Evolutionary conservation across 2,888 invertebrate species (phyloP), one percentile per base, ranked within the genome.

Genomic region (Agrochola circellaris): DNA sequence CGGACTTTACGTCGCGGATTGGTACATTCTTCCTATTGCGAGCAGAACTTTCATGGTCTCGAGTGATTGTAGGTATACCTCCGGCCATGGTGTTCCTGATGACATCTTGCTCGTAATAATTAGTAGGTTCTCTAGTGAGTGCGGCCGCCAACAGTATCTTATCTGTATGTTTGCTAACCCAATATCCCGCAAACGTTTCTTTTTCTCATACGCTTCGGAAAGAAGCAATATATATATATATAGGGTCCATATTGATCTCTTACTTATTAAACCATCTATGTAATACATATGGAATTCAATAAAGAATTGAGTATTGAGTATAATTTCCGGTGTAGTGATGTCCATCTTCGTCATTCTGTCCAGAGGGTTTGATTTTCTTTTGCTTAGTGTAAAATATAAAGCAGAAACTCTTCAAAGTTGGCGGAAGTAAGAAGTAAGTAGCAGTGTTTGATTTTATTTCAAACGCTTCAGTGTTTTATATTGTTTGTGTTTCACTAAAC

Each of bases 201-300:
- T 94, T 70, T 91, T 93, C 64, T 93, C 92, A 82, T 93, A 93
- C 71, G 89, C 92, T 83, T 94, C 93, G 45, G 89, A 90, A 13
- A 94, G 89, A 79, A 93, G 92, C 73, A 89, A 91, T 65, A 93
- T n/a, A n/a, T n/a, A n/a, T n/a, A n/a, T n/a, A n/a, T n/a, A n/a
- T n/a, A n/a, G n/a, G n/a, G n/a, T n/a, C n/a, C n/a, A n/a, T n/a
- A n/a, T n/a, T n/a, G n/a, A n/a, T n/a, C n/a, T n/a, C n/a, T n/a
- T n/a, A n/a, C n/a, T n/a, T n/a, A n/a, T n/a, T n/a, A n/a, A n/a
- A n/a, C n/a, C n/a, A n/a, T n/a, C n/a, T n/a, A n/a, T n/a, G n/a
- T n/a, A n/a, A n/a, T n/a, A n/a, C n/a, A n/a, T n/a, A n/a, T n/a
- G n/a, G n/a, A n/a, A n/a, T n/a, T n/a, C n/a, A n/a, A n/a, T n/a